A percentile compares a stretch with the other conserved stretches of the same genome.
These are phyloP conservation scores for Tauraco erythrolophus DNA, from an alignment of 2,113 vertebrate species.

Conservation along the genomic window DNA sequence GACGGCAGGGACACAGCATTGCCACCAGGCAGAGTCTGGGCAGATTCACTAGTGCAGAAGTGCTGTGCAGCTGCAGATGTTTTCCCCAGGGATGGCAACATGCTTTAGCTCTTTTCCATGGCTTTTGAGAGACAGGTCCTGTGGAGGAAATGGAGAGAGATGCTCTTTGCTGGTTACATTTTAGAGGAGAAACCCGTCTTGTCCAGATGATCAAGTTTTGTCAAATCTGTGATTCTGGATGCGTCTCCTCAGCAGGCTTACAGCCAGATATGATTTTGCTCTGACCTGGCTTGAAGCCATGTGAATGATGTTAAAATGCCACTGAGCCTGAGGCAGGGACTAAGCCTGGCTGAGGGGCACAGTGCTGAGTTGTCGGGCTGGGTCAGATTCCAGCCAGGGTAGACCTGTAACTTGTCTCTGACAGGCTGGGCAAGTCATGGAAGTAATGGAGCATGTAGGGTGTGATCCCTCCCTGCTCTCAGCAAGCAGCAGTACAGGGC, in stretches of 20 bases:
- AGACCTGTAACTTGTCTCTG: background rate
- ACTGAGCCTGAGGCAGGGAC: background rate
- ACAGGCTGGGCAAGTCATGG: background rate
- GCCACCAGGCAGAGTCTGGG: background rate
- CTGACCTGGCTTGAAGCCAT: background rate
- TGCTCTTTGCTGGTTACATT: background rate
- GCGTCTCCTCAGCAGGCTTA: background rate
- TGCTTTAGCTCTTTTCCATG: background rate
- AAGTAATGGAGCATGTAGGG: background rate
- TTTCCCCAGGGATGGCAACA: background rate
- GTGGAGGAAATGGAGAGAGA: background rate
- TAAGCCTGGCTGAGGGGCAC: background rate
- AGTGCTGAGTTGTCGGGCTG: background rate
- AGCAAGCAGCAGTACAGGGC: background rate
- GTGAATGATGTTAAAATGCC: background rate
- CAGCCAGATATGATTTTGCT: background rate
- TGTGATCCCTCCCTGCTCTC: background rate
- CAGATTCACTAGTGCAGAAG: background rate
- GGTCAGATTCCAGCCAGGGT: background rate
- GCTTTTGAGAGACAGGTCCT: background rate
- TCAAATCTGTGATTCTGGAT: background rate
- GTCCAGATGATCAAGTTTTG: background rate
- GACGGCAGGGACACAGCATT: fast-evolving
- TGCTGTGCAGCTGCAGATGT: background rate
- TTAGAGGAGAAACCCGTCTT: background rate